A percentile compares a stretch with the other conserved stretches of the same genome.
phyloP scores from a whole-genome alignment of 2,113 vertebrate genomes.

The Odocoileus hemionus region DNA sequence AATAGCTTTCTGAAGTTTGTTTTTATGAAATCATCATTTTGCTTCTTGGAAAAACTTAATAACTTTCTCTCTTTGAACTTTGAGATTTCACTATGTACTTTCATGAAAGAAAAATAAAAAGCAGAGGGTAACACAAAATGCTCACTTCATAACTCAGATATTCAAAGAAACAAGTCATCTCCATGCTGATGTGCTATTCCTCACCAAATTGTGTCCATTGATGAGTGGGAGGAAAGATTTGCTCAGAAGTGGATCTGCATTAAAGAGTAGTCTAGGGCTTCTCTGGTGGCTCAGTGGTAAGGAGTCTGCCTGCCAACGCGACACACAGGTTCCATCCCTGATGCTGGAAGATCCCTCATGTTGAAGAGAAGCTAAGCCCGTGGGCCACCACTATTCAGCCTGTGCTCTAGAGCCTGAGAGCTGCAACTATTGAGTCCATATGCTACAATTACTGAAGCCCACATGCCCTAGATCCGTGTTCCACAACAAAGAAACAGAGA shows the following conservation, averaged over 20 bases:
- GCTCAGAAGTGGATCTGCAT: neutral
- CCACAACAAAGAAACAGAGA: neutral
- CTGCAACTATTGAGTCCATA: neutral
- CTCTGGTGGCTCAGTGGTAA: neutral
- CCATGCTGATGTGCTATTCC: neutral
- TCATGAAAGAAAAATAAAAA: conserved; percentile 40
- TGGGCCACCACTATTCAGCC: neutral
- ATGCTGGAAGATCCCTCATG: neutral
- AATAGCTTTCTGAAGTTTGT: neutral
- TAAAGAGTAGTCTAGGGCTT: neutral
- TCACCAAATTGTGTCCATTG: neutral
- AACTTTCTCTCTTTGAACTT: neutral
- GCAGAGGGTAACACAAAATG: neutral
- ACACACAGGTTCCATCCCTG: neutral
- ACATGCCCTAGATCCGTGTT: neutral
- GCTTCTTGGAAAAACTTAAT: neutral
- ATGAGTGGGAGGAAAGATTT: neutral
- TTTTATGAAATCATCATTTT: neutral
- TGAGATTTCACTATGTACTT: neutral
- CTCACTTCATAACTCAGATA: neutral
- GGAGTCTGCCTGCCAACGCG: neutral
- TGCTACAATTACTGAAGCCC: neutral
- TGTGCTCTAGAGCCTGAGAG: neutral
- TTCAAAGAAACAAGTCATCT: neutral
- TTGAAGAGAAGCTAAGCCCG: neutral